Evolutionary conservation across 2,797 vertebrate genomes (phyloP), one percentile per base, ranked within the genome.

Genomic region (Cynodonichthys magdalenae): DNA sequence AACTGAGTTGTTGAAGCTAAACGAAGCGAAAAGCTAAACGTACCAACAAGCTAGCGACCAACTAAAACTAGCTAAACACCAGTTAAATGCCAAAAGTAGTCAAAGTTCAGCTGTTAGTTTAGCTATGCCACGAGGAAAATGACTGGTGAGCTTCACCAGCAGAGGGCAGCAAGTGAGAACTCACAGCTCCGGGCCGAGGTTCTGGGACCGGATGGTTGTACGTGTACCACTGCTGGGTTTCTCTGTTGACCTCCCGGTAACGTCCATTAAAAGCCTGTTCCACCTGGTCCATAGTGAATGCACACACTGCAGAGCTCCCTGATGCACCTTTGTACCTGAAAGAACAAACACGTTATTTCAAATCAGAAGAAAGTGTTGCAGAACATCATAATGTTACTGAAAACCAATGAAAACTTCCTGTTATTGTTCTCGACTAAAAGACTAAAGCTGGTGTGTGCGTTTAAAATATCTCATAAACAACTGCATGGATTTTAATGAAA

Each of bases 141-240:
- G n/a, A n/a, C n/a, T 55, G 15, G n/a, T 49, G 42, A 24, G 49
- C 5, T 55, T 75, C 5, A 63, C 81, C 88, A 87, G 73, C 66
- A 84, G 86, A 63, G 76, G 79, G 75, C 70, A 75, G 60, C 59
- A 75, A 6, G 9, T 0, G 3, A 14, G 18, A 2, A 87, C 94
- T 84, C 77, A 99, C 97, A 69, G 89, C 92, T 87, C 97, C 97
- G 0, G 97, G 97, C 56, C 97, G 92, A 0, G 97, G 97, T 27
- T 95, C 94, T 0, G 96, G 96, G 53, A 95, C 91, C 0, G 91
- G 89, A 66, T 95, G 83, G 18, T 96, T 96, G 87, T 95, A 96
- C 0, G 96, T 96, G 89, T 97, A 96, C 97, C 97, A 99, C 89
- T 98, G 97, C 85, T 97, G 97, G 0, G 96, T 98, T 80, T 98